A percentile compares a stretch with the other conserved stretches of the same genome.
These are phyloP conservation scores for Cyprinella venusta DNA, from an alignment of 2,797 vertebrate genomes.

Conservation along the genomic window DNA sequence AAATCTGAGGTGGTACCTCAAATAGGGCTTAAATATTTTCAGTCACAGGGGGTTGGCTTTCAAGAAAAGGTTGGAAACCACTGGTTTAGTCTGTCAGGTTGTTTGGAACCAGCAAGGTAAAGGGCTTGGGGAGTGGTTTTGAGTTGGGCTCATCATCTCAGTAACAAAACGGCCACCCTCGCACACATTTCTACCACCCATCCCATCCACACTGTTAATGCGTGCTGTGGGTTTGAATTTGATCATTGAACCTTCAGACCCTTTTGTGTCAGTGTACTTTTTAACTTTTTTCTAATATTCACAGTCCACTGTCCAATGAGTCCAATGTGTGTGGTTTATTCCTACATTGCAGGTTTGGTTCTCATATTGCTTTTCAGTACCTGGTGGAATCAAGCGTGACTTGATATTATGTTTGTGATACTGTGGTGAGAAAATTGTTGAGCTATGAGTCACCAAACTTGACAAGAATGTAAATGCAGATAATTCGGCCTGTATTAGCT, in stretches of 20 bases:
- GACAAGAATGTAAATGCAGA: slow-evolving; percentile 29
- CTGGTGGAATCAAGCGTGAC: neutral
- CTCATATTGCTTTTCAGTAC: neutral
- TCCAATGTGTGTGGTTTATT: neutral
- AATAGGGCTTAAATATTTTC: neutral
- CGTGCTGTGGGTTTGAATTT: slow-evolving; percentile 29
- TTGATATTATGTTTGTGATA: neutral
- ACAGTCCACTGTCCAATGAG: neutral
- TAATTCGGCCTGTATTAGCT: slow-evolving; percentile 18
- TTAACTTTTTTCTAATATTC: slow-evolving; percentile 39
- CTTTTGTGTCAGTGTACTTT: slow-evolving; percentile 8
- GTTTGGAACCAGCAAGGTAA: neutral
- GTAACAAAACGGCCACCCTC: slow-evolving; percentile 26
- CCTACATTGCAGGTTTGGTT: neutral
- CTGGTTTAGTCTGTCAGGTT: neutral
- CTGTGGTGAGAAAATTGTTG: slow-evolving; percentile 11
- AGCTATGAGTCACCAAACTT: slow-evolving; percentile 22
- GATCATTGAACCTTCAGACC: slow-evolving; percentile 3
- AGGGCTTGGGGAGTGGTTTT: slow-evolving; percentile 37
- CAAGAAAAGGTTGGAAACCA: neutral
- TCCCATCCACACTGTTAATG: slow-evolving; percentile 46
- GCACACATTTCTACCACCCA: slow-evolving; percentile 1
- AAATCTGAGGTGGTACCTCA: neutral
- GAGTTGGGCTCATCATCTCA: slow-evolving; percentile 46
- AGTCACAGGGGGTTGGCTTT: neutral